These are phyloP conservation scores for Illadopsis cleaveri DNA, from an alignment of 2,113 vertebrate genomes.

Conservation along the genomic window DNA sequence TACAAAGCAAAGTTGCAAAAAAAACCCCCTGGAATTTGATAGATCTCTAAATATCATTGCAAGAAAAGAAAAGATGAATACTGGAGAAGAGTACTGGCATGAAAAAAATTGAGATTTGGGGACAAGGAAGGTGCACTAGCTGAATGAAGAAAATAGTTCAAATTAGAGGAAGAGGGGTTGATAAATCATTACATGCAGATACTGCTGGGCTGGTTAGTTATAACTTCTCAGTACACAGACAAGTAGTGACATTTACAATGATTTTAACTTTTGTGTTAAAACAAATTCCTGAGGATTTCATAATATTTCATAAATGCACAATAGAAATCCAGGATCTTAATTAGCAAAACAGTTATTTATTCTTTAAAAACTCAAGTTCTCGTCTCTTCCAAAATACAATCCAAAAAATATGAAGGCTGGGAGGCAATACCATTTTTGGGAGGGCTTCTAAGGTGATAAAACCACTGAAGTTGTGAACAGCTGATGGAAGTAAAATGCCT, in stretches of 20 bases:
- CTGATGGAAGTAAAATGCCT: not conserved
- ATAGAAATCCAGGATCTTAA: not conserved
- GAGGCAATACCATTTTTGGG: not conserved
- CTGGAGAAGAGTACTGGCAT: not conserved
- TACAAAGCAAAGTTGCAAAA: not conserved
- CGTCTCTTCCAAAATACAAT: not conserved
- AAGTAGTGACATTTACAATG: not conserved
- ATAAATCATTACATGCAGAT: not conserved
- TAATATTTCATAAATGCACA: not conserved
- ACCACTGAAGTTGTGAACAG: not conserved
- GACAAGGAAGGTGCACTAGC: not conserved
- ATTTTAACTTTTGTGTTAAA: not conserved
- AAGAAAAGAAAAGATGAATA: not conserved
- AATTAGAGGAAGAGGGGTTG: not conserved
- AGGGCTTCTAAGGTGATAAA: not conserved
- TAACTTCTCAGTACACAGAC: not conserved
- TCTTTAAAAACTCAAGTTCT: not conserved
- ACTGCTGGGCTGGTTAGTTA: not conserved
- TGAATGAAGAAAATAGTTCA: not conserved
- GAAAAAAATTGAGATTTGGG: not conserved
- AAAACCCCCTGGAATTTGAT: not conserved
- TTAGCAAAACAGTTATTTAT: not conserved
- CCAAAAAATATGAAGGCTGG: not conserved
- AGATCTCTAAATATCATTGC: not conserved
- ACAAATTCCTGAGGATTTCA: not conserved